Evolutionary conservation across 2,888 invertebrate species (phyloP).

Genomic region (Kryphioiulus occultus): DNA sequence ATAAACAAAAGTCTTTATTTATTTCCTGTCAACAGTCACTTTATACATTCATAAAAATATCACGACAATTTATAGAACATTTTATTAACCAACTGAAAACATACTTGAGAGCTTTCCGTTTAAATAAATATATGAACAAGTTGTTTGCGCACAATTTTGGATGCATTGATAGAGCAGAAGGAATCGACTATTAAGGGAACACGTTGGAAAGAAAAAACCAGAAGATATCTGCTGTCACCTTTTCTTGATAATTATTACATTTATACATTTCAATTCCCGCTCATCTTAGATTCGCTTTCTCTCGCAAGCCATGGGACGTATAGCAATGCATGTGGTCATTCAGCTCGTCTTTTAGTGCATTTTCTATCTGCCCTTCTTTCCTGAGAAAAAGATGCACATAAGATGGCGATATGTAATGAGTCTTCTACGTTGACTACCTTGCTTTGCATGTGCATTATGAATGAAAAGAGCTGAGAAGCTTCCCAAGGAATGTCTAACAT

Average conservation of each 20-base stretch:
- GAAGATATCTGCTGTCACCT: not conserved
- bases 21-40: not conserved
- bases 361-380: too few relatives aligned
- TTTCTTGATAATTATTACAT: not conserved
- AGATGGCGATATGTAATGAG: not conserved
- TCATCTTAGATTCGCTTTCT: not conserved
- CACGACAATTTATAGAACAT: slow-evolving; percentile 5
- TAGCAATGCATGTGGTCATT: not conserved
- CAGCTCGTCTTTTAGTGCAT: not conserved
- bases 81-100: not conserved
- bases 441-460: too few relatives aligned
- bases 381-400: too few relatives aligned
- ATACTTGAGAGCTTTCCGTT: not conserved
- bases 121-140: not conserved
- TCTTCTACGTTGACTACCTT: not conserved
- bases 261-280: not conserved
- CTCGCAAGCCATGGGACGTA: not conserved
- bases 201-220: not conserved
- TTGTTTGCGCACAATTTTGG: not conserved
- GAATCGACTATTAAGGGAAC: not conserved
- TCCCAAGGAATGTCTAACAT: too few relatives aligned
- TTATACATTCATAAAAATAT: not conserved
- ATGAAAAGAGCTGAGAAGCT: too few relatives aligned
- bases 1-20: not conserved
- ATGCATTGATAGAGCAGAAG: not conserved